phyloP scores from a whole-genome alignment of 1,140 invertebrate genomes.

The Eupristina koningsbergeri region DNA sequence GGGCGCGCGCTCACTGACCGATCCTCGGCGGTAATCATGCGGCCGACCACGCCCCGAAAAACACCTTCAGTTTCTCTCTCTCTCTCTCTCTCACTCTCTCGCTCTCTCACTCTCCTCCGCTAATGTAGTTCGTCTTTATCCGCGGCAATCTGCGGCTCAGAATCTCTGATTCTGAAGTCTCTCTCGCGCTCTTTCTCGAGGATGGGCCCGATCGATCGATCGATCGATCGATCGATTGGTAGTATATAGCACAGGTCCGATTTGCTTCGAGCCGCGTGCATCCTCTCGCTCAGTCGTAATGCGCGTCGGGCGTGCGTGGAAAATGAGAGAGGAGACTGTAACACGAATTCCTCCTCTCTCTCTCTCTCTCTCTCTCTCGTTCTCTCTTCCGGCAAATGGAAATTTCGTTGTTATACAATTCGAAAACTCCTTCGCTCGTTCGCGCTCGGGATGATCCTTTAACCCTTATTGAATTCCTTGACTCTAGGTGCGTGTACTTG shows the following conservation, averaged over 20 bases:
- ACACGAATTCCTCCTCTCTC: not conserved
- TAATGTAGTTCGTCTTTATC: conserved; percentile 50
- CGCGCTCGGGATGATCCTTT: no score
- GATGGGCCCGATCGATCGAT: conserved; percentile 26
- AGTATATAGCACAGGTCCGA: not conserved
- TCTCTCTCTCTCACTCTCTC: not conserved
- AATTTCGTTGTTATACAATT: no score
- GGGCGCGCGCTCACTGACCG: conserved; percentile 48
- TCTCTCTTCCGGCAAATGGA: conserved; percentile 3
- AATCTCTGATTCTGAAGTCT: conserved; percentile 36
- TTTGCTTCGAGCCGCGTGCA: not conserved
- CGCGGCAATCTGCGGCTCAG: conserved; percentile 34
- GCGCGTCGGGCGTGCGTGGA: conserved; percentile 9
- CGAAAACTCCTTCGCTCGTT: no score
- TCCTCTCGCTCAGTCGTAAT: not conserved
- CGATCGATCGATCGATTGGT: conserved; percentile 32
- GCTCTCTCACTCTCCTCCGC: not conserved
- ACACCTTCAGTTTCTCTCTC: conserved; percentile 54
- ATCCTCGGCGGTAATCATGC: conserved; percentile 49
- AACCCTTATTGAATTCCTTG: conserved; percentile 49
- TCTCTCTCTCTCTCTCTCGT: not conserved
- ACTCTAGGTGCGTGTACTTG: not conserved
- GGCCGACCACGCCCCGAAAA: conserved; percentile 61
- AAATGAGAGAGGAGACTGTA: conserved; percentile 18
- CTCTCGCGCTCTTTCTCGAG: not conserved